Percentiles rank a stretch among this genome's conserved stretches.
phyloP scores from a whole-genome alignment of 2,797 vertebrate species.

The Arnoldichthys spilopterus region DNA sequence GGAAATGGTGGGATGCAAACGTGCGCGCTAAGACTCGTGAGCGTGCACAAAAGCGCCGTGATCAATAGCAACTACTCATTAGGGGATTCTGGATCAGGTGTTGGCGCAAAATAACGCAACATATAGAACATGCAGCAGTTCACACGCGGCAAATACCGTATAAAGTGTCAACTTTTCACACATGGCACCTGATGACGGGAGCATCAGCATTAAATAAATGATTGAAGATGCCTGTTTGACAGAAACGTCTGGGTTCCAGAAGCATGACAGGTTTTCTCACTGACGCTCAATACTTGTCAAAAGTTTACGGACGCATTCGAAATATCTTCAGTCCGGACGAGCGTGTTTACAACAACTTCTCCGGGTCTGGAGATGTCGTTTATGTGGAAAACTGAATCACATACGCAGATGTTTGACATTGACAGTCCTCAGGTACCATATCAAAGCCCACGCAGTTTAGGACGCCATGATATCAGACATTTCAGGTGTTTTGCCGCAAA shows the following conservation, averaged over 20 bases:
- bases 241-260: background rate
- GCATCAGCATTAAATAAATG: conserved; percentile 11
- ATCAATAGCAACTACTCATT: conserved; percentile 40
- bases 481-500: too few species aligned
- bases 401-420: too few species aligned
- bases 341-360: background rate
- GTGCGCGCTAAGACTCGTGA: background rate
- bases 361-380: too few species aligned
- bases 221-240: conserved; percentile 15
- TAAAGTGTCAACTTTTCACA: background rate
- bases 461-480: too few species aligned
- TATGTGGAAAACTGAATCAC: too few species aligned
- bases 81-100: conserved; percentile 17
- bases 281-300: background rate
- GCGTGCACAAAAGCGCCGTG: conserved; percentile 3
- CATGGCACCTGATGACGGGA: background rate
- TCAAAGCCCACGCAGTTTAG: too few species aligned
- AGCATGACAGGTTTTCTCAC: background rate
- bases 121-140: conserved; percentile 10
- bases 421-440: too few species aligned
- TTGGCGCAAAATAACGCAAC: conserved; percentile 26
- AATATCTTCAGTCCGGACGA: background rate
- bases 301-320: background rate
- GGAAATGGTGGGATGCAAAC: background rate
- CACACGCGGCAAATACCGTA: background rate